Base-by-base conservation (phyloP, 1,140 invertebrate species). In the Chironomus tepperi region DNA sequence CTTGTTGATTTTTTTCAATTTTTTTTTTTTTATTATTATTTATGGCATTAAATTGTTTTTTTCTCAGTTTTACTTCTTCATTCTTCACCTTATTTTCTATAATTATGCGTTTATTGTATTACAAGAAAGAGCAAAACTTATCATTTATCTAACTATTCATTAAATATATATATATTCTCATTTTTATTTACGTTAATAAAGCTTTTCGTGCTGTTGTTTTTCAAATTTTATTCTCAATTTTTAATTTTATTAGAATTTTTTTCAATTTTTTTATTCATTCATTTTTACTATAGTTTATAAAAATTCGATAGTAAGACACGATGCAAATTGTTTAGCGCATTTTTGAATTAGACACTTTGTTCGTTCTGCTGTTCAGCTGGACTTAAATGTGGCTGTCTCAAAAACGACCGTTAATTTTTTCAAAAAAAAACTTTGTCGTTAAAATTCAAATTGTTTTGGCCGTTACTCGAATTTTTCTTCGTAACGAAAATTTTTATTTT, bases 241-340 rank as follows among this genome's bases (percentile, higher is more conserved):
- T n/a, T 57, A n/a, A n/a, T n/a, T 57, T 12, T 57, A 57, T 57
- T 57, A 34, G 24, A 12, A 57, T 57, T 57, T 57, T n/a, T n/a
- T n/a, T n/a, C n/a, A 57, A n/a, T 57, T 57, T 57, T 57, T n/a
- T 57, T n/a, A n/a, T 70, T 70, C 10, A 21, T 70, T 18, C n/a
- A 2, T 67, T 67, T 67, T 67, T 18, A 67, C n/a, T 18, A 16
- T 19, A 21, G 9, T 19, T 70, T 21, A 70, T 18, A 70, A 70
- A 70, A 70, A 70, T 70, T 70, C 65, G 65, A 70, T 70, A 70
- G 65, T 70, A 70, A 70, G 65, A 70, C 65, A 70, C 65, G 65
- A 70, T 70, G 65, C 65, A 21, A 70, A 70, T 34, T 2, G n/a
- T n/a, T n/a, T n/a, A n/a, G n/a, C n/a, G n/a, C n/a, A n/a, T n/a